Evolutionary conservation across 2,888 invertebrate genomes (phyloP).

Genomic region (Bugula neritina): DNA sequence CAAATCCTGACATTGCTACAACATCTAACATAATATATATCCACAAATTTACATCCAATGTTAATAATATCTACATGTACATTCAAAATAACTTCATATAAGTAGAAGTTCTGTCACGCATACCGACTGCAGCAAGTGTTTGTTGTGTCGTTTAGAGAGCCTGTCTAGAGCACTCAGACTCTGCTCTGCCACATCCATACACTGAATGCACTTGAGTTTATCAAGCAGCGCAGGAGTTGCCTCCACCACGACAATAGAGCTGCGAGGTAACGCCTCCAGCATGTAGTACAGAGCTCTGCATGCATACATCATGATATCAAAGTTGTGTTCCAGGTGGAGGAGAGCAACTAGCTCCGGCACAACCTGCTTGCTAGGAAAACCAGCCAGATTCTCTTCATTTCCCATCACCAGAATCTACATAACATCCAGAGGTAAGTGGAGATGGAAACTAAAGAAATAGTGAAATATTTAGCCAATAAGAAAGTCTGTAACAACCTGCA

Average conservation of each 20-base stretch:
- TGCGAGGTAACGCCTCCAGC: constrained; percentile 95
- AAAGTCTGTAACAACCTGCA: too few relatives aligned
- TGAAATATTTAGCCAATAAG: too few relatives aligned
- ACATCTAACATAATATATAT: too few relatives aligned
- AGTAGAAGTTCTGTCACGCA: too few relatives aligned
- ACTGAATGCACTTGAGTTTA: constrained; percentile 91
- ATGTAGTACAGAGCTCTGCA: constrained; percentile 97
- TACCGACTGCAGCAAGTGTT: constrained; percentile 70
- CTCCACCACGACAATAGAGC: constrained; percentile 84
- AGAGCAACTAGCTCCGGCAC: constrained; percentile 88
- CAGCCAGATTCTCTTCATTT: constrained; percentile 93
- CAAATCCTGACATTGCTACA: too few relatives aligned
- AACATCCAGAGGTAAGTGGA: too few relatives aligned
- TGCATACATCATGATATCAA: constrained; percentile 99
- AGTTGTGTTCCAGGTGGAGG: constrained; percentile 94
- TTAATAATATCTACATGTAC: too few relatives aligned
- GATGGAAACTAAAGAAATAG: too few relatives aligned
- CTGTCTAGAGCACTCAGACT: constrained; percentile 94
- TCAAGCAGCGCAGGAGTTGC: constrained; percentile 95
- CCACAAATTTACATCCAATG: too few relatives aligned
- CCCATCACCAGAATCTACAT: constrained; percentile 89
- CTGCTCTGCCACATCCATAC: constrained; percentile 99
- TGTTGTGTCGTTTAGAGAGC: constrained; percentile 90
- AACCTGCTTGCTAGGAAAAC: constrained; percentile 96
- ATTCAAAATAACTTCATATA: too few relatives aligned